Evolutionary conservation across 2,888 invertebrate genomes (phyloP), one percentile per base, ranked within the genome.

Genomic region (Calliscelio sp.): DNA sequence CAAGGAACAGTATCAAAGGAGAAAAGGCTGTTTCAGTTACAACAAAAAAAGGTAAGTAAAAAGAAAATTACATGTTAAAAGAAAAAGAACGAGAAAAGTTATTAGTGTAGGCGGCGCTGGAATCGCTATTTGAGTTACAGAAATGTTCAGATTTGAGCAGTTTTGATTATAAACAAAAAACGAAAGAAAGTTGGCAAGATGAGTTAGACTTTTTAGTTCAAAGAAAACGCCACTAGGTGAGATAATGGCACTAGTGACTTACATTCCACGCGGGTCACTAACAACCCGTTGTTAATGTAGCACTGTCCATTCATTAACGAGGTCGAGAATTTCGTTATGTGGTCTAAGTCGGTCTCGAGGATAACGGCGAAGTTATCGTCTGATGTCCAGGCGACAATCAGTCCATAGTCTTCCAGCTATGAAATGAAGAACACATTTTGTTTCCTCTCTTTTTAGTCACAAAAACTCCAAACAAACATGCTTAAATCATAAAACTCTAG

Each of bases 191-290:
- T n/a, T n/a, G n/a, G n/a, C n/a, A n/a, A n/a, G 35, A 35, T 5
- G 1, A 41, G 0, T 41, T 41, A n/a, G n/a, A n/a, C n/a, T 41
- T 14, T n/a, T 2, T 10, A 41, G 6, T 41, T 53, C 16, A n/a
- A 32, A 32, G 18, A 38, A 32, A 8, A 10, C 10, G 20, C 22
- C 22, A 22, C 57, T 7, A 71, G 53, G 22, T 41, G 41, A 18
- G n/a, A n/a, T n/a, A n/a, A n/a, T n/a, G n/a, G n/a, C n/a, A n/a
- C n/a, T n/a, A n/a, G n/a, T n/a, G 61, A 94, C 95, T 95, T 94
- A 97, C 97, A 96, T 94, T 97, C 96, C 92, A 97, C 95, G 91
- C 96, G 95, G 74, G 96, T 94, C 82, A 97, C 94, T 88, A 96
- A 95, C 88, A 97, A 93, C 89, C 96, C 96, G 92, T 97, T 96